These are phyloP conservation scores for Dryocosmus kuriphilus DNA, from an alignment of 2,888 invertebrate genomes.

Conservation along the genomic window DNA sequence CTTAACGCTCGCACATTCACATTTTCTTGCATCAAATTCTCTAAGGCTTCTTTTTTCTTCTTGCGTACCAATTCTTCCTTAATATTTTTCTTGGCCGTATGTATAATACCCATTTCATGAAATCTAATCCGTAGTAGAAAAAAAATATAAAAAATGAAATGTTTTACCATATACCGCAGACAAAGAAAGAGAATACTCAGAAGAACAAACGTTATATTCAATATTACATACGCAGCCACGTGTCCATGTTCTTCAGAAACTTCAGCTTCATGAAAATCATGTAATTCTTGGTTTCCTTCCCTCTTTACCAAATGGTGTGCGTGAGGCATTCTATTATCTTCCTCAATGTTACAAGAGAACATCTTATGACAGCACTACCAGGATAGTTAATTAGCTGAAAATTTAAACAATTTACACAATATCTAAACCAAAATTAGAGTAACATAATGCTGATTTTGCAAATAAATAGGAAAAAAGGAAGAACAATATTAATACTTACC, in stretches of 20 bases:
- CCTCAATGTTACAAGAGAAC: constrained; percentile 84
- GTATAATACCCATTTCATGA: constrained; percentile 91
- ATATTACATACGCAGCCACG: constrained; percentile 82
- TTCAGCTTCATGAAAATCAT: constrained; percentile 83
- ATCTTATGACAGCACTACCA: constrained; percentile 83
- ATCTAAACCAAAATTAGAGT: not conserved
- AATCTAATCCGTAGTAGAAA: constrained; percentile 79
- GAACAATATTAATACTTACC: constrained; percentile 76
- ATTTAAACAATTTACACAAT: not conserved
- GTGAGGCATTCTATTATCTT: constrained; percentile 80
- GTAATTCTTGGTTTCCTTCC: constrained; percentile 82
- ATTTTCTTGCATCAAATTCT: constrained; percentile 67
- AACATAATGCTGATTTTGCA: too few relatives aligned
- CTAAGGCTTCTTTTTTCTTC: constrained; percentile 75
- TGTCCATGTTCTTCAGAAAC: constrained; percentile 82
- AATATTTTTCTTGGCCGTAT: constrained; percentile 89
- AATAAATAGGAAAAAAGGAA: too few relatives aligned
- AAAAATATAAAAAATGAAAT: constrained; percentile 16
- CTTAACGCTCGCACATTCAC: constrained; percentile 63
- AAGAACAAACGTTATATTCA: constrained; percentile 3
- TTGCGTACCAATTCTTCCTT: constrained; percentile 83
- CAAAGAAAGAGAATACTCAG: not conserved
- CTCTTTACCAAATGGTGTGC: constrained; percentile 86
- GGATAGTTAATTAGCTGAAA: constrained; percentile 79
- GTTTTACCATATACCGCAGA: constrained; percentile 29